Base-by-base conservation (phyloP, 1,140 invertebrate species). In the Bombus picipes region DNA sequence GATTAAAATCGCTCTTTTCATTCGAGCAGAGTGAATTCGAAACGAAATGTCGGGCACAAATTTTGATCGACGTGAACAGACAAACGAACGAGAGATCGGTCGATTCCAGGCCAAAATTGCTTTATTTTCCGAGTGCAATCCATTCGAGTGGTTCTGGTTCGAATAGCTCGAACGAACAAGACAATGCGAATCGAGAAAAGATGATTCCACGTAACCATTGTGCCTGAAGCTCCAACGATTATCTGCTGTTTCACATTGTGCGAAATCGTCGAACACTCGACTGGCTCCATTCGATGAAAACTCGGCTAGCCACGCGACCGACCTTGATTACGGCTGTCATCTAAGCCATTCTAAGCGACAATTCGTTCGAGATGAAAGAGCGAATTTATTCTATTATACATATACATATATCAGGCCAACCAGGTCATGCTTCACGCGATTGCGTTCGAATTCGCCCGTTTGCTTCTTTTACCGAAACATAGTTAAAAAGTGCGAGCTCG, bases 251-350 rank as follows among this genome's bases (percentile, higher is more conserved):
- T 73, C 82, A 75, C 82, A 88, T 91, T 90, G 81, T 90, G 73
- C 81, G 73, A 72, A 87, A 85, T 85, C 87, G 84, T 47, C 87
- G 81, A 81, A 79, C 68, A 57, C 59, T 81, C 83, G 66, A 62
- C 73, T 41, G 57, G 57, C 32, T 62, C 62, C 32, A 83, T 80
- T 80, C 89, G 81, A 91, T 88, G 88, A 91, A 90, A 89, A 90
- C 76, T 85, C 87, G 85, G 37, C 68, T 83, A 34, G 43, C 53
- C 81, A 74, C 72, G 47, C 18, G 77, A 43, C 71, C 41, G 79
- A 37, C 70, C 73, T 78, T 85, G 87, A 91, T 91, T 88, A 88
- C 86, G 62, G 43, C 25, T 78, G 81, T 83, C 81, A 47, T 88
- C 83, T 72, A 79, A 41, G 15, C 74, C 59, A 8, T 28, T 88